Percentiles rank a stretch among this genome's conserved stretches.
These are phyloP conservation scores for Struthidea cinerea DNA, from an alignment of 2,113 vertebrate species.

Conservation along the genomic window DNA sequence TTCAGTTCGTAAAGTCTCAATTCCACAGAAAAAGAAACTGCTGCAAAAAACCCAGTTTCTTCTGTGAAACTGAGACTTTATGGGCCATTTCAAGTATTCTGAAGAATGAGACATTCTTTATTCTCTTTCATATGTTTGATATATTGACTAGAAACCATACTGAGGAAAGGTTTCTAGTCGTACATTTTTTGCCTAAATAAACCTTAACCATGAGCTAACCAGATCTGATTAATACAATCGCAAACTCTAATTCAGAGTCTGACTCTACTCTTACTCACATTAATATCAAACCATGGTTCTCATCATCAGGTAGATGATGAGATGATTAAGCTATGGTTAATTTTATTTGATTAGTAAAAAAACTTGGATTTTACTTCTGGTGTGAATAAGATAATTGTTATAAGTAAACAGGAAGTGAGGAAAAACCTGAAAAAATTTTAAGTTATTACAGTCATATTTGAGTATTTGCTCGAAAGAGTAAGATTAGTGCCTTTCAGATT, in stretches of 20 bases:
- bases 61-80: slow-evolving; percentile 7
- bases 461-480: not conserved
- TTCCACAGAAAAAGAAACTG: slow-evolving; percentile 19
- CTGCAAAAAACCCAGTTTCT: not conserved
- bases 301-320: not conserved
- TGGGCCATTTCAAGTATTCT: not conserved
- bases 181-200: not conserved
- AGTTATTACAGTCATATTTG: not conserved
- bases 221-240: not conserved
- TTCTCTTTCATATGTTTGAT: not conserved
- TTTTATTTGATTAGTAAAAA: not conserved
- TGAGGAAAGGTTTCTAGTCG: not conserved
- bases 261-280: not conserved
- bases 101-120: slow-evolving; percentile 31
- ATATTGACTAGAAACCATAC: not conserved
- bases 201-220: not conserved
- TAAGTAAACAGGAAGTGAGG: not conserved
- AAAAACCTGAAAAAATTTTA: not conserved
- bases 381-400: not conserved
- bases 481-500: not conserved
- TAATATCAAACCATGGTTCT: not conserved
- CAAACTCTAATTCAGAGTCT: not conserved
- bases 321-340: not conserved
- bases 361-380: not conserved
- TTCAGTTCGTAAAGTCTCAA: slow-evolving; percentile 8